Base-by-base conservation (phyloP, 2,113 vertebrate genomes). In the Phrynosoma platyrhinos region DNA sequence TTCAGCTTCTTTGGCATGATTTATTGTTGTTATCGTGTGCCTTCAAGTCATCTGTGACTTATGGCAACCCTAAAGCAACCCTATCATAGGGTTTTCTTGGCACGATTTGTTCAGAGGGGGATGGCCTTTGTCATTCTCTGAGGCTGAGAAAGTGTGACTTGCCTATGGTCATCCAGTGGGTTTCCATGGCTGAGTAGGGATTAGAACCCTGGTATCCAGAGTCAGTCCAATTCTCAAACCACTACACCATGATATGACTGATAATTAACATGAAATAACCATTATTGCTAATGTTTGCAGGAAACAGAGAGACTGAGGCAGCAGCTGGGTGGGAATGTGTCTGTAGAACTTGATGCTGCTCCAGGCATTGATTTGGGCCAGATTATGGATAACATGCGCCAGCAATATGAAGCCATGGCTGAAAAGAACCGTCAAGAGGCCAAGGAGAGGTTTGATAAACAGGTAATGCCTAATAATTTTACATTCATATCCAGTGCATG, bases 371-470 rank as follows among this genome's bases (percentile, higher is more conserved):
- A 98, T 85, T 91, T 99, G 23, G 13, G 68, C 0, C 42, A 13
- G 1, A 1, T 95, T 30, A 88, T 99, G 95, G 92, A 95, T 0
- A 97, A 98, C 9, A 97, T 98, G 91, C 97, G 98, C 47, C 91
- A 94, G 53, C 97, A 98, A 86, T 99, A 99, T 0, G 98, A 99
- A 90, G 21, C 0, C 0, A 42, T 97, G 27, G 95, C 96, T 18
- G 89, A 94, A 62, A 98, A 98, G 91, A 95, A 95, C 91, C 95
- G 93, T 4, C 95, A 94, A 91, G 98, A 99, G 1, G 95, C 96
- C 85, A 97, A 98, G 83, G 2, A 62, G 9, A 97, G 90, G 85
- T 98, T 96, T 93, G 94, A 98, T 16, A 81, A 68, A 5, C 96
- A 97, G 98, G 98, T 99, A 91, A 94, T 9, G 68, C 18, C 42